A percentile compares a stretch with the other conserved stretches of the same genome.
These are phyloP conservation scores for Euphydryas editha DNA, from an alignment of 2,888 invertebrate species.

Conservation along the genomic window DNA sequence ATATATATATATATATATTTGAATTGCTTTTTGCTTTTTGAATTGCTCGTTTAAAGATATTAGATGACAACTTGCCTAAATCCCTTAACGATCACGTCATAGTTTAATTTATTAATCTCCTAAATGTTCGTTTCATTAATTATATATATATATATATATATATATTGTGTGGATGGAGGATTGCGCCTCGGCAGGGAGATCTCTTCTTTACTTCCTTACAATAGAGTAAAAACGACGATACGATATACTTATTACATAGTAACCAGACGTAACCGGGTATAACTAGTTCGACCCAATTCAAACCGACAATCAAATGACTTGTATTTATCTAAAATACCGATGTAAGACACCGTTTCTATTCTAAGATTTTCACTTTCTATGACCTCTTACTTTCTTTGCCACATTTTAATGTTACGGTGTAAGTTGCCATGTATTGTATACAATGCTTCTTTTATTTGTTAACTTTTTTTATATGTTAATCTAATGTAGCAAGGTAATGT, in stretches of 20 bases:
- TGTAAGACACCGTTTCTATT: slow-evolving; percentile 42
- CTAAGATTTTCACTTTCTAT: slow-evolving; percentile 52
- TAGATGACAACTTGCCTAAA: too few relatives aligned
- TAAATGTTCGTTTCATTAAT: too few relatives aligned
- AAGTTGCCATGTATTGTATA: background rate
- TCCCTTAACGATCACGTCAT: too few relatives aligned
- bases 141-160: too few relatives aligned
- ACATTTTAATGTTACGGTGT: background rate
- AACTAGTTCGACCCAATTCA: background rate
- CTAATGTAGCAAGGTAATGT: background rate
- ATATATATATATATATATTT: too few relatives aligned
- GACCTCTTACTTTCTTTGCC: slow-evolving; percentile 52
- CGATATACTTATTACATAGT: background rate
- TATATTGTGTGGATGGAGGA: too few relatives aligned
- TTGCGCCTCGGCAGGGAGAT: too few relatives aligned
- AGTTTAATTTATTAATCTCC: too few relatives aligned
- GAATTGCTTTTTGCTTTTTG: too few relatives aligned
- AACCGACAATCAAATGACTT: slow-evolving; percentile 10
- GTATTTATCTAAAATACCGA: slow-evolving; percentile 9
- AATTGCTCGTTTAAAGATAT: too few relatives aligned
- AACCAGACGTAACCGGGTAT: background rate
- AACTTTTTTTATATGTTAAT: background rate
- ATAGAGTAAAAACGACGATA: background rate
- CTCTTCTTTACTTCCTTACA: background rate
- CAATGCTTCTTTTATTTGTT: background rate